A percentile compares a stretch with the other conserved stretches of the same genome.
Evolutionary conservation across 53 echinoderm and acorn worm species (phyloP).

Genomic region (Pentamera pediparva): DNA sequence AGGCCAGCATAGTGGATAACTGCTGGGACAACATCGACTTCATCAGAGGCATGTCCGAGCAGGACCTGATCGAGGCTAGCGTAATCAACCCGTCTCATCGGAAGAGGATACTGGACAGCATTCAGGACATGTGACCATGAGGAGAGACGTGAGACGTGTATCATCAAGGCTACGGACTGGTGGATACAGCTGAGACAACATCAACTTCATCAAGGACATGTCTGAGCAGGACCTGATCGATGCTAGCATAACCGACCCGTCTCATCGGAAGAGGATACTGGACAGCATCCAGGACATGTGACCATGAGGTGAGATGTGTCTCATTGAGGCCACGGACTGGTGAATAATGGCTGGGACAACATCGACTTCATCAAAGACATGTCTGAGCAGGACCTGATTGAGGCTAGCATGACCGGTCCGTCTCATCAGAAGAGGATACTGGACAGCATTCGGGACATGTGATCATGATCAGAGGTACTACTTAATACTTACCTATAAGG

Average conservation of each 20-base stretch:
- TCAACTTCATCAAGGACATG: slow-evolving; percentile 60
- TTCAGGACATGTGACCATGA: slow-evolving; percentile 53
- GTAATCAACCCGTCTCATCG: slow-evolving; percentile 49
- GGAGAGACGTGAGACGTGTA: too few species aligned
- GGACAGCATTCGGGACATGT: slow-evolving; percentile 61
- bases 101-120: slow-evolving; percentile 71
- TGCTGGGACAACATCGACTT: slow-evolving; percentile 89
- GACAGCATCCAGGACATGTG: slow-evolving; percentile 64
- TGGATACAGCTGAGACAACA: slow-evolving; percentile 87
- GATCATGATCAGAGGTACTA: too few species aligned
- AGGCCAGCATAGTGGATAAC: slow-evolving; percentile 68
- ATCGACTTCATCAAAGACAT: slow-evolving; percentile 63
- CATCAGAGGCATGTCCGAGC: slow-evolving; percentile 59
- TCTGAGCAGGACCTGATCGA: slow-evolving; percentile 60
- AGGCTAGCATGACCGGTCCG: slow-evolving; percentile 39
- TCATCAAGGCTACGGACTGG: too few species aligned
- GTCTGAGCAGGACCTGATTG: slow-evolving; percentile 57
- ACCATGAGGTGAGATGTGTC: too few species aligned
- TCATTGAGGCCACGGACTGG: slow-evolving; percentile 53
- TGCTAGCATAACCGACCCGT: slow-evolving; percentile 37
- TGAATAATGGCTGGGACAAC: slow-evolving; percentile 89
- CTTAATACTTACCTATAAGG: too few species aligned
- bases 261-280: slow-evolving; percentile 70
- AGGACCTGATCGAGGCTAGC: slow-evolving; percentile 55
- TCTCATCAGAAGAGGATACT: slow-evolving; percentile 69